Evolutionary conservation across 1,140 invertebrate genomes (phyloP).

Genomic region (Caenorhabditis brenneri): DNA sequence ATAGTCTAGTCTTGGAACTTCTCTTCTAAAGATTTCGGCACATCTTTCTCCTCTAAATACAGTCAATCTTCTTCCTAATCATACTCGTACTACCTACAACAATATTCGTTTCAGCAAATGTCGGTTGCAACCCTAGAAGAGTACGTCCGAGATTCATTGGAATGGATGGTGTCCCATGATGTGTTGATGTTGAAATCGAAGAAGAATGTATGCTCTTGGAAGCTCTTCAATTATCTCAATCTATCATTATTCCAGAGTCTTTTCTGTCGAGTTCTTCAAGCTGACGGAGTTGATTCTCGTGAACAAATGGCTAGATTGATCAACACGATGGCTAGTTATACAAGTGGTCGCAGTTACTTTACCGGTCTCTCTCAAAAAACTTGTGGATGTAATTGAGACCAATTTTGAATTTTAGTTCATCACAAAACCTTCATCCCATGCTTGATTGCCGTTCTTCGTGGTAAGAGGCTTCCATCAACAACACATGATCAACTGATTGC

Average conservation of each 20-base stretch:
- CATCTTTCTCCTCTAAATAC: background rate
- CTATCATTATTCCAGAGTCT: constrained; percentile 21
- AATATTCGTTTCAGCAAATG: constrained; percentile 41
- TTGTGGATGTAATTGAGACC: background rate
- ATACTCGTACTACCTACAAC: no score
- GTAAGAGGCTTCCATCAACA: constrained; percentile 33
- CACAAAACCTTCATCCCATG: constrained; percentile 41
- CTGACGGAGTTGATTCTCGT: constrained; percentile 43
- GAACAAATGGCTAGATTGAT: constrained; percentile 45
- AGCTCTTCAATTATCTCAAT: background rate
- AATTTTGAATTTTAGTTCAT: constrained; percentile 39
- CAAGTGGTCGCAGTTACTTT: constrained; percentile 37
- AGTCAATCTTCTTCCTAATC: background rate
- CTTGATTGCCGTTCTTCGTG: constrained; percentile 37
- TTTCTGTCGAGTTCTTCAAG: constrained; percentile 39
- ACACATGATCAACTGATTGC: constrained; percentile 47
- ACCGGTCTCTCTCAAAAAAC: background rate
- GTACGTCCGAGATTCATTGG: constrained; percentile 36
- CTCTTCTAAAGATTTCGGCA: no score
- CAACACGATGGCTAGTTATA: constrained; percentile 47
- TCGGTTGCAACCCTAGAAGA: constrained; percentile 22
- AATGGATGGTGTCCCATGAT: constrained; percentile 48
- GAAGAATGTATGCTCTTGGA: constrained; percentile 38
- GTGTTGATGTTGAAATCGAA: constrained; percentile 36
- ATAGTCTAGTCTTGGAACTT: no score